A percentile compares a stretch with the other conserved stretches of the same genome.
phyloP scores from a whole-genome alignment of 2,888 invertebrate species.

The Amphipyra tragopoginis region DNA sequence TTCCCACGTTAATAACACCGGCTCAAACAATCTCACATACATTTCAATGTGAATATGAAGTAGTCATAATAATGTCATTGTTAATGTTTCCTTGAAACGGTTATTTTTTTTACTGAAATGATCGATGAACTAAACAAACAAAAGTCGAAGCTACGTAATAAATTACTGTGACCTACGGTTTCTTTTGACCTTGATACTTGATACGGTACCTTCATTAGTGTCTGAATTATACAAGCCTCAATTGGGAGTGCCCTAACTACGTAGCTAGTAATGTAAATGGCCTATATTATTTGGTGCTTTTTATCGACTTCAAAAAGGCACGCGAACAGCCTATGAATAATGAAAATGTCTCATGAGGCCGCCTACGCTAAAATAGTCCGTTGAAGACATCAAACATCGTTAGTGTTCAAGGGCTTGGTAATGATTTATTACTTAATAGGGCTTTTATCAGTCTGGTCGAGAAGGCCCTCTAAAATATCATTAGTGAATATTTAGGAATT shows the following conservation, averaged over 20 bases:
- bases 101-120: slow-evolving; percentile 7
- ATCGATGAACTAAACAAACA: slow-evolving; percentile 19
- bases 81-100: slow-evolving; percentile 26
- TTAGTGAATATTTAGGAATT: slow-evolving; percentile 1
- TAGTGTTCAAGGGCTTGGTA: slow-evolving; percentile 7
- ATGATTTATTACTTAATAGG: slow-evolving; percentile 21
- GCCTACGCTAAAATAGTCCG: slow-evolving; percentile 7
- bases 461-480: neutral
- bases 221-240: slow-evolving; percentile 42
- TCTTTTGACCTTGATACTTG: slow-evolving; percentile 50
- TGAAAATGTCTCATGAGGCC: slow-evolving; percentile 36
- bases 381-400: slow-evolving; percentile 10
- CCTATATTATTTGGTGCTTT: slow-evolving; percentile 40
- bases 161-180: slow-evolving; percentile 37
- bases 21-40: slow-evolving; percentile 16
- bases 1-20: slow-evolving; percentile 27
- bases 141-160: slow-evolving; percentile 13
- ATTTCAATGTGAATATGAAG: slow-evolving; percentile 28
- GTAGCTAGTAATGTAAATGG: slow-evolving; percentile 24
- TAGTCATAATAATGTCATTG: slow-evolving; percentile 21
- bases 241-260: slow-evolving; percentile 31
- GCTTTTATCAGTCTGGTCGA: neutral
- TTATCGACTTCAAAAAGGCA: slow-evolving; percentile 48
- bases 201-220: too few species aligned
- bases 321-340: slow-evolving; percentile 41